Conservation (phyloP, 2,797 vertebrate species). For the Eptatretus atami region DNA sequence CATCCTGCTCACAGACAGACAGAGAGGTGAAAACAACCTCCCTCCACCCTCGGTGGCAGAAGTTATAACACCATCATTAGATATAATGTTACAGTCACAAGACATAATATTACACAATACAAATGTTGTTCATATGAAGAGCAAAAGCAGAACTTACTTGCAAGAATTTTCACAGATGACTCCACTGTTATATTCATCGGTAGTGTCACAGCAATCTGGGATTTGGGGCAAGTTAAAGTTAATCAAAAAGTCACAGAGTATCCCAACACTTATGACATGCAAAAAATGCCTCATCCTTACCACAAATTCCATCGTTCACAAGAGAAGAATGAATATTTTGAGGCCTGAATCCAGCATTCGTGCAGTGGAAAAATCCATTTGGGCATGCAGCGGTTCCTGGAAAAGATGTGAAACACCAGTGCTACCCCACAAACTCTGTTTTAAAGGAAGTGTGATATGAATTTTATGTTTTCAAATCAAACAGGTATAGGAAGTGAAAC, state of each 20-base stretch:
- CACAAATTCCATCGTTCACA: slow-evolving; percentile 58
- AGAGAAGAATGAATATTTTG: slow-evolving; percentile 39
- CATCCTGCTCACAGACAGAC: too few species aligned
- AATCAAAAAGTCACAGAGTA: too few species aligned
- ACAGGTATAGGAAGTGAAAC: too few species aligned
- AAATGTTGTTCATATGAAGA: not conserved
- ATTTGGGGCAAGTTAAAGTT: too few species aligned
- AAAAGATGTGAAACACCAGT: not conserved
- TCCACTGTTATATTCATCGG: slow-evolving; percentile 65
- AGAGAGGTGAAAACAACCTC: too few species aligned
- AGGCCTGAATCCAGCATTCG: slow-evolving; percentile 36
- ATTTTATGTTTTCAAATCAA: not conserved
- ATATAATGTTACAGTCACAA: not conserved
- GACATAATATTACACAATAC: not conserved
- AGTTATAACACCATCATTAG: too few species aligned
- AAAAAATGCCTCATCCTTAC: slow-evolving; percentile 15
- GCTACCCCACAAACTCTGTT: not conserved
- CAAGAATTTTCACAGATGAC: slow-evolving; percentile 44
- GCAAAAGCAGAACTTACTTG: slow-evolving; percentile 18
- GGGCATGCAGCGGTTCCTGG: slow-evolving; percentile 54
- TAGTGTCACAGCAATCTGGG: slow-evolving; percentile 63
- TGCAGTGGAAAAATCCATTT: slow-evolving; percentile 49
- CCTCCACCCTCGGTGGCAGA: too few species aligned
- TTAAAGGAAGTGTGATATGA: not conserved
- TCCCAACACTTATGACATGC: too few species aligned